Evolutionary conservation across 2,888 invertebrate genomes (phyloP), one percentile per base, ranked within the genome.

Genomic region (Cerceris rybyensis): DNA sequence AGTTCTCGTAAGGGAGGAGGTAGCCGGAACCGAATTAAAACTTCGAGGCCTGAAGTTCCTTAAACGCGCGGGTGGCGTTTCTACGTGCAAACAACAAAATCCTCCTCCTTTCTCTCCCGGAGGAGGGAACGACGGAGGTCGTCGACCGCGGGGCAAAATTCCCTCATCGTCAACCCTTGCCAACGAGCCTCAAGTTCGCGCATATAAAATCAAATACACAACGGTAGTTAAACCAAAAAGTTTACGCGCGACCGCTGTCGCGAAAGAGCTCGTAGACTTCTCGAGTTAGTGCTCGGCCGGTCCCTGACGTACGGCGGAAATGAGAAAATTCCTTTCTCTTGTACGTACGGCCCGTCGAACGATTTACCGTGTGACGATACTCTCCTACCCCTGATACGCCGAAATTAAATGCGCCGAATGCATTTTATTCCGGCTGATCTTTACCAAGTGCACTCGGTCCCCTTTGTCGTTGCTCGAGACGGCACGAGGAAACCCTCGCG

Each of bases 241-340:
- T 84, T 84, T 84, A 84, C 77, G 78, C 64, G 66, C 64, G 49
- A 42, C 64, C 58, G 54, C 70, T 67, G 83, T 70, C 78, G 64
- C 61, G 54, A 14, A 54, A 8, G 1, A 7, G 64, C 61, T 78
- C 84, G 80, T 84, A 82, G 71, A 67, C 46, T 83, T 61, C 46
- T 59, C 64, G 64, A 74, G 70, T 84, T 82, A 78, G 42, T 63
- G 70, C 28, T 54, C 16, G 58, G 28, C 6, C 43, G 11, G 50
- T 42, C 16, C 13, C 28, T 41, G 81, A 79, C 70, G 50, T 59
- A 43, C 49, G 60, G 55, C 63, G 75, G 58, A 80, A 84, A 84
- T 77, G 75, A 75, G 82, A 82, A 84, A 82, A 81, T 84, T 84
- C 84, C 82, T 75, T 78, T 84, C 84, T 73, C 64, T 70, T 65